phyloP scores from a whole-genome alignment of 2,888 invertebrate species.

The Carabus problematicus region DNA sequence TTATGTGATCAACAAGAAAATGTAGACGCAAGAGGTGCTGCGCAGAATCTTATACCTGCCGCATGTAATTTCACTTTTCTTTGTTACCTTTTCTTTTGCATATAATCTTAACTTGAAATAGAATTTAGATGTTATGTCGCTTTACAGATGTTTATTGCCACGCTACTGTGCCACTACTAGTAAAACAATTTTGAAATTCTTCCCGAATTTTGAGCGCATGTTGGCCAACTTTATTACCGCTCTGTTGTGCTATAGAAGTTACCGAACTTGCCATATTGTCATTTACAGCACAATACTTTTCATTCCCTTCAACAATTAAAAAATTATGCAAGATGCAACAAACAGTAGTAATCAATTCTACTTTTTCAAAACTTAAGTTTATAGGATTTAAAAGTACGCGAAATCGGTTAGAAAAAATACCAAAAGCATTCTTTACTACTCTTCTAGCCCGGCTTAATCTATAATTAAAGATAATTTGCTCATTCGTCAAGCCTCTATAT shows the following conservation, averaged over 20 bases:
- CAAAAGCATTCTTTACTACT: neutral
- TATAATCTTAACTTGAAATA: no score
- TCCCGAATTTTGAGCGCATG: neutral
- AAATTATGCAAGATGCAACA: neutral
- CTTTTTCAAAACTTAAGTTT: constrained; percentile 1
- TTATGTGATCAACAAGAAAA: no score
- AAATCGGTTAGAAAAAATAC: neutral
- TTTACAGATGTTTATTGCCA: no score
- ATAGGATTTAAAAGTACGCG: constrained; percentile 2
- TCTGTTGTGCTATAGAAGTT: neutral
- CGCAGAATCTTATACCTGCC: no score
- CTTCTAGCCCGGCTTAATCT: neutral
- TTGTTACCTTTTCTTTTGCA: no score
- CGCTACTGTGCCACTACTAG: no score
- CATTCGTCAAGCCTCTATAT: neutral
- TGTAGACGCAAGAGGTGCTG: no score
- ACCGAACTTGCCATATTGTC: neutral
- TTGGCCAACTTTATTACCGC: neutral
- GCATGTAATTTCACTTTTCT: no score
- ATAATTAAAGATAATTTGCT: constrained; percentile 1
- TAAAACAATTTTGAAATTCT: no score
- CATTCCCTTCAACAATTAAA: neutral
- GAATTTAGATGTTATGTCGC: no score
- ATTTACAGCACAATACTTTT: neutral
- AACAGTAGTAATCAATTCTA: no score